A percentile compares a stretch with the other conserved stretches of the same genome.
phyloP scores from a whole-genome alignment of 2,113 vertebrate species.

The Polypterus bichir region DNA sequence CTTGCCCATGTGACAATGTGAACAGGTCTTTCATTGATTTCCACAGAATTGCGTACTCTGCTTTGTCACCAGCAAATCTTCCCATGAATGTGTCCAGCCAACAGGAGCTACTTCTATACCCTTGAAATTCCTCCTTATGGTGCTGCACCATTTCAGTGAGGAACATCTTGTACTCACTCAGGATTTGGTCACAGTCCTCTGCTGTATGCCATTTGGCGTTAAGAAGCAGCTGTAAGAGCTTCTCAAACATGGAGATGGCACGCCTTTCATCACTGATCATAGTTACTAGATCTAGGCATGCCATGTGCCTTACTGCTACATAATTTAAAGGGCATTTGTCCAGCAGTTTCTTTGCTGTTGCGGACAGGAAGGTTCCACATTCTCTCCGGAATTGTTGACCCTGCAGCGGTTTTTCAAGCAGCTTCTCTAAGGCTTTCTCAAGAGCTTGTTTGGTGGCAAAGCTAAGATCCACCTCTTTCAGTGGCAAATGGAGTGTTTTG shows the following conservation, averaged over 20 bases:
- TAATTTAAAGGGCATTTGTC: not conserved
- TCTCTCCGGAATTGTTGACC: slow-evolving; percentile 4
- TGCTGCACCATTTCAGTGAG: no score
- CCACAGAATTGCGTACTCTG: no score
- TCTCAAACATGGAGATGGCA: slow-evolving; percentile 3
- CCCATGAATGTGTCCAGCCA: no score
- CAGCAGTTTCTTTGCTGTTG: slow-evolving; percentile 5
- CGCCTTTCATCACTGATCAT: slow-evolving; percentile 3
- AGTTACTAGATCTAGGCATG: not conserved
- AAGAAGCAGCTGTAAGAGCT: slow-evolving; percentile 7
- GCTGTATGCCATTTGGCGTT: slow-evolving; percentile 7
- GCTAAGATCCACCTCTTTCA: slow-evolving; percentile 7
- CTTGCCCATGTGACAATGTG: no score
- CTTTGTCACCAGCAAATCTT: no score
- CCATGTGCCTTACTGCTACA: slow-evolving; percentile 4
- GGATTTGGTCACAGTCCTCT: no score
- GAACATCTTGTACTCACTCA: no score
- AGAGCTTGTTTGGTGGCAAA: slow-evolving; percentile 13
- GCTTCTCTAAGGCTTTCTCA: slow-evolving; percentile 11
- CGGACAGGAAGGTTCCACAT: slow-evolving; percentile 6
- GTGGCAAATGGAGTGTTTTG: no score
- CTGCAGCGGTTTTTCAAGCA: slow-evolving; percentile 4
- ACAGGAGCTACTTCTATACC: no score
- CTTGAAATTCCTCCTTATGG: no score
- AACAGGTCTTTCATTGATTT: no score